These are phyloP conservation scores for Meriones unguiculatus DNA, from an alignment of 2,113 vertebrate genomes.

Conservation along the genomic window DNA sequence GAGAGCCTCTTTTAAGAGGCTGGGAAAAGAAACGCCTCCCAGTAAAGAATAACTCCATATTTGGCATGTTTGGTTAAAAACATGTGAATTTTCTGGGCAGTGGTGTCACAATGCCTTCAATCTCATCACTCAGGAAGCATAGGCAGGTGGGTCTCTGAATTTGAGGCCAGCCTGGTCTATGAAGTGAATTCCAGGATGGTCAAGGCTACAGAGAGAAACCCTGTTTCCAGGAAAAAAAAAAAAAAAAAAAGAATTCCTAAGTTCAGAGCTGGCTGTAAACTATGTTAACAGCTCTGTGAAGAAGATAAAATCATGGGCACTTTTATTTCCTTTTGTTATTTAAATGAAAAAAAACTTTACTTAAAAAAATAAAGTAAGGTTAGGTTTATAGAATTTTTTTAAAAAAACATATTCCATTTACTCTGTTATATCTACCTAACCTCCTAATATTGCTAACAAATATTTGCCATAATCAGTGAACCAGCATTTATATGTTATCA, in stretches of 20 bases:
- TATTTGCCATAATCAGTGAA: neutral
- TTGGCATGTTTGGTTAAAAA: neutral
- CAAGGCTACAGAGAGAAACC: neutral
- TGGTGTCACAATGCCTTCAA: neutral
- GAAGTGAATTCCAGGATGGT: neutral
- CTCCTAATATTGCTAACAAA: neutral
- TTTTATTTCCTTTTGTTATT: conserved; percentile 23
- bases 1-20: neutral
- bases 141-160: neutral
- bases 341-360: neutral
- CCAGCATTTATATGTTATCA: neutral
- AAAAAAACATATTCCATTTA: neutral
- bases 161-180: neutral
- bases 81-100: neutral
- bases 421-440: neutral
- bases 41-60: neutral
- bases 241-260: conserved; percentile 8
- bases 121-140: neutral
- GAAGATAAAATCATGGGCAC: neutral
- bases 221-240: neutral
- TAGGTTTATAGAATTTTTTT: conserved; percentile 1
- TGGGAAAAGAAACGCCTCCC: neutral
- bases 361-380: conserved; percentile 21
- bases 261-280: neutral
- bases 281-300: neutral